Evolutionary conservation across 1,140 invertebrate genomes (phyloP), one percentile per base, ranked within the genome.

Genomic region (Lordiphosa mommai): DNA sequence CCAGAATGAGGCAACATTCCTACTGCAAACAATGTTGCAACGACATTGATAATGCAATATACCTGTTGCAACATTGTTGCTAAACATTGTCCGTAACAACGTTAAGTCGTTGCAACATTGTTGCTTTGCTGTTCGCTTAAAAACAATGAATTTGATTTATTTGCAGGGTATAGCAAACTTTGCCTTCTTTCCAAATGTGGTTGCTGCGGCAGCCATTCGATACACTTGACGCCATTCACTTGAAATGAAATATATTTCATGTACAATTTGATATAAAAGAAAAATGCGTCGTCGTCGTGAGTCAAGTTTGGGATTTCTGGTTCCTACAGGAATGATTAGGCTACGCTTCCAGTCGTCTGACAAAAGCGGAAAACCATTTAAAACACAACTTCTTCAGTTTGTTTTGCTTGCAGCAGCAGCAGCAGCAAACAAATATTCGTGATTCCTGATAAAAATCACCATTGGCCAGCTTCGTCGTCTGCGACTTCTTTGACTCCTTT

Each of bases 361-460:
- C 36, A 53, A 40, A 33, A 74, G 23, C 32, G 17, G 47, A 63
- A 58, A 74, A 68, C 38, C 53, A 72, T 72, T 72, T 37, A 23
- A 63, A 68, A 71, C 61, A 82, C 70, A 82, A 86, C 74, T 85
- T 79, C 80, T 79, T 79, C 48, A 77, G 65, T 80, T 84, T 63
- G 55, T 77, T 76, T 66, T 44, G 60, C 65, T 50, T 23, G 20
- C 20, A 23, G 20, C 20, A 23, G 20, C 20, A 23, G 55, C 66
- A 33, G 68, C 68, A 60, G 34, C 70, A 74, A 87, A 72, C 85
- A 82, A 87, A 87, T 82, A 82, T 87, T 87, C 85, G 85, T 87
- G 85, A 87, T 87, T 82, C 79, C 85, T 85, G 85, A 87, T 87
- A 87, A 87, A 65, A 71, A 87, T 87, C 82, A 68, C 64, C 48